phyloP scores from a whole-genome alignment of 2,113 vertebrate species.

The Cheirogaleus medius region DNA sequence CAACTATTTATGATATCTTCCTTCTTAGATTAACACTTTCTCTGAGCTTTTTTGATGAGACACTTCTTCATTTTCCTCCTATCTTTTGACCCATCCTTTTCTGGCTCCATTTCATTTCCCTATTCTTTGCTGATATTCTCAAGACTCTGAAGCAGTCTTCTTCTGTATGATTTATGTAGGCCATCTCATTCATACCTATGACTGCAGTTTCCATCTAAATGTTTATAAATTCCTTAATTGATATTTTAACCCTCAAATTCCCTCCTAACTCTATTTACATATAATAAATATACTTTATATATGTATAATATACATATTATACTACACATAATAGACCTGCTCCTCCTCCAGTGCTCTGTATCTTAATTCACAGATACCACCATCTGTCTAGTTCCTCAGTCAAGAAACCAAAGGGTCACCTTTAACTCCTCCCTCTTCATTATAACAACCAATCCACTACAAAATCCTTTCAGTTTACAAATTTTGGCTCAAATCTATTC shows the following conservation, averaged over 20 bases:
- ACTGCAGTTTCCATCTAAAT: not conserved
- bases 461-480: not conserved
- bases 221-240: not conserved
- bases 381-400: not conserved
- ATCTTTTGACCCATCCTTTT: not conserved
- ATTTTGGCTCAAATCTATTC: not conserved
- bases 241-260: not conserved
- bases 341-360: not conserved
- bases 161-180: not conserved
- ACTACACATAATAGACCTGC: not conserved
- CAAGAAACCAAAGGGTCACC: not conserved
- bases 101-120: not conserved
- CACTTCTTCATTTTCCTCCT: not conserved
- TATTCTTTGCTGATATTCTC: not conserved
- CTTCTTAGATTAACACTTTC: not conserved
- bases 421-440: not conserved
- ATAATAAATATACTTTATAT: not conserved
- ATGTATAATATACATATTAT: not conserved
- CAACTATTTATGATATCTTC: not conserved
- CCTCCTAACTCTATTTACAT: not conserved
- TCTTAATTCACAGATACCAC: not conserved
- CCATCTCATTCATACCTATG: not conserved
- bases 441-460: not conserved
- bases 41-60: conserved; percentile 6
- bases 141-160: not conserved